Evolutionary conservation across 2,113 vertebrate genomes (phyloP), one percentile per base, ranked within the genome.

Genomic region (Podocnemis expansa): DNA sequence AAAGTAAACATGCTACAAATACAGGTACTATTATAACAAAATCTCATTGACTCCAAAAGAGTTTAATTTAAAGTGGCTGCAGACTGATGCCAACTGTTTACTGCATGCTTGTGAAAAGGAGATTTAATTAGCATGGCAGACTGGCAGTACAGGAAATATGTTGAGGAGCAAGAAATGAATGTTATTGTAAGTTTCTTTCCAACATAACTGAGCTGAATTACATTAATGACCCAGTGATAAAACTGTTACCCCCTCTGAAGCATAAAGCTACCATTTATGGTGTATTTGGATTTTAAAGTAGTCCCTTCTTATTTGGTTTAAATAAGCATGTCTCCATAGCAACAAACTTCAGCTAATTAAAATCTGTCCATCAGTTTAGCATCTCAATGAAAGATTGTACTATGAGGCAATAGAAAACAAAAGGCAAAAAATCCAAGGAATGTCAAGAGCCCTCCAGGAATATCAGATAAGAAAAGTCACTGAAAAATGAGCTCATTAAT

Each of bases 261-360:
- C 22, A 95, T 84, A 97, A 90, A 94, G n/a, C 25, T 80, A 83
- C 29, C 43, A 51, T 96, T 96, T 92, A 91, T 86, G 78, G 41
- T 43, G 2, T 29, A 75, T 89, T 97, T 89, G 43, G 87, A 89
- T 89, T 89, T 96, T 94, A 76, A 93, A 86, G 78, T 85, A 83
- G 82, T 52, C 60, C 92, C 49, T 56, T 90, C 80, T 94, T 96
- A 93, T 89, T 97, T 91, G 80, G 63, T 29, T 93, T 93, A 94
- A 95, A 95, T 90, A 96, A 93, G 90, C 51, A 88, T 73, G 47
- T 78, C 49, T 95, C 89, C 88, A 85, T 95, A 92, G 92, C 90
- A 95, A 96, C 93, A 96, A 87, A 70, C 52, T 75, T 91, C 90
- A 88, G 86, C 91, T 97, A 96, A 96, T 97, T 97, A 97, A 97